Evolutionary conservation across 1,140 invertebrate genomes (phyloP).

Genomic region (Drosophila tristis): DNA sequence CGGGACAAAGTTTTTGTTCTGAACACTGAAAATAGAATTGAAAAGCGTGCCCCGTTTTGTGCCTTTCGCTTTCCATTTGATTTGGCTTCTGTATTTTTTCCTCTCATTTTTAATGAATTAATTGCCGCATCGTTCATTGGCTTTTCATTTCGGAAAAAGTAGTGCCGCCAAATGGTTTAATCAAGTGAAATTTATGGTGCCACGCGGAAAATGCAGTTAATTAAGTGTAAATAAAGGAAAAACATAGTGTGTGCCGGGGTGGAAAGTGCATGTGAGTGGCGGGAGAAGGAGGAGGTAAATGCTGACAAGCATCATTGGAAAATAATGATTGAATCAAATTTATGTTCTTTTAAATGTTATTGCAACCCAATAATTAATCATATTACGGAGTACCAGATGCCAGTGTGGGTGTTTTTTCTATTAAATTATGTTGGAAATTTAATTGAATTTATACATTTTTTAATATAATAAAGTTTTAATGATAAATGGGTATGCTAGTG

Average conservation of each 20-base stretch:
- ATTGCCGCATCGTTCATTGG: constrained; percentile 53
- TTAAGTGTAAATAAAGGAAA: constrained; percentile 77
- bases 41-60: constrained; percentile 65
- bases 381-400: constrained; percentile 28
- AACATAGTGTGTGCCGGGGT: constrained; percentile 5
- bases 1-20: constrained; percentile 23
- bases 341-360: constrained; percentile 60
- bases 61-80: constrained; percentile 17
- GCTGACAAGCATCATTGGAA: constrained; percentile 21
- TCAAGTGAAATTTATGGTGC: constrained; percentile 82
- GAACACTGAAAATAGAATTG: constrained; percentile 41
- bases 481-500: constrained; percentile 14
- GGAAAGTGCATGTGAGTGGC: constrained; percentile 20
- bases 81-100: constrained; percentile 41
- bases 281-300: constrained; percentile 9
- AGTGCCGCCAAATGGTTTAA: constrained; percentile 78
- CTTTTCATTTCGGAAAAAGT: constrained; percentile 41
- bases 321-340: constrained; percentile 59
- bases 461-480: constrained; percentile 5
- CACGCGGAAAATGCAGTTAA: constrained; percentile 70
- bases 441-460: constrained; percentile 57
- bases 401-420: constrained; percentile 16
- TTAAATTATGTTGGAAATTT: constrained; percentile 46
- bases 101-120: constrained; percentile 76
- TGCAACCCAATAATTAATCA: constrained; percentile 65